These are phyloP conservation scores for Andrena minutula DNA, from an alignment of 2,888 invertebrate genomes.

Conservation along the genomic window DNA sequence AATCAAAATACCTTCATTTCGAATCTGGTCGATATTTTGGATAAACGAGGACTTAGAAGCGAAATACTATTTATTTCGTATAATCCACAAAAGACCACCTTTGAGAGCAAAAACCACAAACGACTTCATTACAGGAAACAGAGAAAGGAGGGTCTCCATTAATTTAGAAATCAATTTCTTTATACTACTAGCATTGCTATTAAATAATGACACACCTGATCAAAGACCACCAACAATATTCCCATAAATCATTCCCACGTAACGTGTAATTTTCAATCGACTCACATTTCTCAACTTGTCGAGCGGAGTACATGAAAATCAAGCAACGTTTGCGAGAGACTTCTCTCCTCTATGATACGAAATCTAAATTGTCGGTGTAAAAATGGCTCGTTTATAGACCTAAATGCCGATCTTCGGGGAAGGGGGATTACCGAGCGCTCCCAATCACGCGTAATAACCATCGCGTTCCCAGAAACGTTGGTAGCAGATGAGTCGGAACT, in stretches of 20 bases:
- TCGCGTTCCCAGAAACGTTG: constrained; percentile 4
- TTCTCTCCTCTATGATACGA: background rate
- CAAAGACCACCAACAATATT: constrained; percentile 8
- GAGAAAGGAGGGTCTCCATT: background rate
- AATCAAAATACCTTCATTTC: no score
- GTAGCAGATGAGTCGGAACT: background rate
- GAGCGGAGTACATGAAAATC: no score
- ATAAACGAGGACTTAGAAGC: background rate
- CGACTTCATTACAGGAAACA: background rate
- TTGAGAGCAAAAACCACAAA: background rate
- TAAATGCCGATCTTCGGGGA: background rate
- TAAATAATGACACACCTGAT: constrained; percentile 26
- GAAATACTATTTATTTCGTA: background rate
- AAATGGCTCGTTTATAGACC: background rate
- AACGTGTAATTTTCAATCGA: constrained; percentile 43
- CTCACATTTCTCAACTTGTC: background rate
- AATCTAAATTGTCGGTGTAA: background rate
- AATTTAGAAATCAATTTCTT: constrained; percentile 12
- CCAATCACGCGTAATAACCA: constrained; percentile 38
- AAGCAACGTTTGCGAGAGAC: background rate
- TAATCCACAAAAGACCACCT: background rate
- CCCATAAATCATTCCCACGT: constrained; percentile 5
- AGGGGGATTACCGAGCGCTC: constrained; percentile 7
- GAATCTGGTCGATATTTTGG: no score
- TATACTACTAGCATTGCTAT: constrained; percentile 21